Base-by-base conservation (phyloP, 1,140 invertebrate species). In the Pantala flavescens region DNA sequence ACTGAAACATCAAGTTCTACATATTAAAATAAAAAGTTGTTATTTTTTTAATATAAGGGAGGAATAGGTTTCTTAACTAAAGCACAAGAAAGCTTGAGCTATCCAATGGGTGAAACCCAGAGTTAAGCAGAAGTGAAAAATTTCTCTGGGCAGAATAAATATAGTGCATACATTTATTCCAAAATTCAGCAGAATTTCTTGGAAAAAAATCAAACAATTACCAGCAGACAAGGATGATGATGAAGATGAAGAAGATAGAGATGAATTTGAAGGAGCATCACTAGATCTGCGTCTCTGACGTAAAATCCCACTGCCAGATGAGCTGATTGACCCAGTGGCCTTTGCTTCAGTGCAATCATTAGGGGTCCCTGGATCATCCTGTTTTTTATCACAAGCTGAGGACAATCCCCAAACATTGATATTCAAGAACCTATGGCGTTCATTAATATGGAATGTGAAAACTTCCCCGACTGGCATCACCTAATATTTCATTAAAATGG, bases 381-480 rank as follows among this genome's bases (percentile, higher is more conserved):
- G 14, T 14, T 63, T 63, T 12, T 63, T 63, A 16, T 63, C 49
- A 19, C 49, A 3, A 19, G 49, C 12, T 3, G 49, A 16, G 14
- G 49, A 21, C n/a, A 63, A 63, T 63, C 49, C 49, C 49, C 49
- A 63, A 63, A 63, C 49, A 63, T 63, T 63, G 14, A 63, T 63
- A 63, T 63, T 63, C n/a, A 63, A 12, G n/a, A 63, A 63, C 49
- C 49, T 63, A 63, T 63, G 49, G n/a, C 49, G 49, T 19, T 63
- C 49, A 63, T 63, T 63, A 63, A 63, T 21, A 19, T 63, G 49
- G 49, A 63, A 63, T 63, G 49, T 63, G n/a, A 63, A 63, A 63
- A 21, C 12, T 14, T 63, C 49, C 12, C 16, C 49, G 3, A 63
- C 49, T 63, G 49, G 5, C n/a, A 63, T 63, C 49, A 63, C 49